Evolutionary conservation across 2,113 vertebrate genomes (phyloP), one percentile per base, ranked within the genome.

Genomic region (Lophochroa leadbeateri): DNA sequence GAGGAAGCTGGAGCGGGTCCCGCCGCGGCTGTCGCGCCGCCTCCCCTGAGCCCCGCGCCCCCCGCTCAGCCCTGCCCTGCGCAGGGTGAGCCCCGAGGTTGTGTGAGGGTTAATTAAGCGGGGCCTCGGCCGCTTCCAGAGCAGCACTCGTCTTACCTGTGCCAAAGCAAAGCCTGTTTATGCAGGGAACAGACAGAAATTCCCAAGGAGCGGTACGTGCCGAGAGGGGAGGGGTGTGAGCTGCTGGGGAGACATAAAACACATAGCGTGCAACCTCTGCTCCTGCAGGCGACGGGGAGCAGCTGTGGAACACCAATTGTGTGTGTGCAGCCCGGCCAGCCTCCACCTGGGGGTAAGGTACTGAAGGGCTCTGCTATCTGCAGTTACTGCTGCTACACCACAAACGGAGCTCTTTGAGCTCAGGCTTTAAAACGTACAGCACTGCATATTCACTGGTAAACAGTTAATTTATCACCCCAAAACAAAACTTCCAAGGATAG

Each of bases 271-370:
- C 67, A 3, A 2, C 23, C 74, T 61, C 10, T 74, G 57, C n/a
- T 28, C 39, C 17, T 21, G 79, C 52, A 71, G 88, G 21, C 58
- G 82, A 64, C 24, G 0, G 39, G 46, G 69, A 61, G 2, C 64
- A 58, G 85, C 90, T 47, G 92, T 52, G 35, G 8, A 78, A 3
- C 71, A 5, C 68, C 55, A 1, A 0, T 25, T 10, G 12, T 3
- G 14, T 2, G 10, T 6, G 27, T 5, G 64, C 7, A 33, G 7
- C 58, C 44, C 33, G 0, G 58, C n/a, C 67, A 24, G 85, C 19
- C 37, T 20, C 57, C 75, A 0, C 33, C 57, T 4, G n/a, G 5
- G 13, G 41, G 23, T 0, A 1, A 6, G 24, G 57, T 2, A 6
- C 8, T 10, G 28, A 24, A 43, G 67, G 76, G 20, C 55, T 28